Evolutionary conservation across 2,888 invertebrate species (phyloP), one percentile per base, ranked within the genome.

Genomic region (Cheiracanthium punctorium): DNA sequence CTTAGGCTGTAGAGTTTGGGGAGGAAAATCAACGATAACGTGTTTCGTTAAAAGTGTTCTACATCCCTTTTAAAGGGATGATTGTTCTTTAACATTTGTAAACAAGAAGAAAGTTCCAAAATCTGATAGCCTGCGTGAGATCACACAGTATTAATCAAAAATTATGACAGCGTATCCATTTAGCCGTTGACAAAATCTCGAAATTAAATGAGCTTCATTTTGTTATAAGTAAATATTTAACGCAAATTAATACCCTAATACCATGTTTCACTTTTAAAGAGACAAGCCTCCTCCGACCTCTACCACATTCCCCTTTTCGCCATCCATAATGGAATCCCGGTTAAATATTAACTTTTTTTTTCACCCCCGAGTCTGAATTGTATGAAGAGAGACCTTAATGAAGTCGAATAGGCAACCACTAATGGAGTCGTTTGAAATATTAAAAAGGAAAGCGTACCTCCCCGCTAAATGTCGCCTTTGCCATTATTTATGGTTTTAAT

Each of bases 401-500:
- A 37, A 52, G 43, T 79, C 41, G 65, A 65, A 80, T 48, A 73
- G 80, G 43, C 48, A 80, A 65, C 32, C 73, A 48, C 73, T 80
- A 80, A 80, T 67, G 80, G 80, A 67, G 67, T 73, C 43, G 32
- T 80, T 67, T 80, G 73, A 73, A 67, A 80, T 73, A 80, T 73
- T 67, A 80, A 80, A 80, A 80, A 48, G 64, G 30, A 69, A 69
- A 72, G 64, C 29, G n/a, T 14, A 67, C 70, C 48, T 20, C 48
- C 37, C 43, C 17, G 70, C 69, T 70, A 48, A 30, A 72, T 72
- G 48, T 48, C 52, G 30, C n/a, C 28, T 14, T 17, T 29, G 67
- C n/a, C 64, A 30, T 73, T 73, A 73, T 80, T 73, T 73, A 80
- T 67, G 80, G 37, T 37, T 72, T 80, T 73, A 73, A 80, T 80